Conservation (phyloP, 2,888 invertebrate species). For the Tetragonisca angustula region DNA sequence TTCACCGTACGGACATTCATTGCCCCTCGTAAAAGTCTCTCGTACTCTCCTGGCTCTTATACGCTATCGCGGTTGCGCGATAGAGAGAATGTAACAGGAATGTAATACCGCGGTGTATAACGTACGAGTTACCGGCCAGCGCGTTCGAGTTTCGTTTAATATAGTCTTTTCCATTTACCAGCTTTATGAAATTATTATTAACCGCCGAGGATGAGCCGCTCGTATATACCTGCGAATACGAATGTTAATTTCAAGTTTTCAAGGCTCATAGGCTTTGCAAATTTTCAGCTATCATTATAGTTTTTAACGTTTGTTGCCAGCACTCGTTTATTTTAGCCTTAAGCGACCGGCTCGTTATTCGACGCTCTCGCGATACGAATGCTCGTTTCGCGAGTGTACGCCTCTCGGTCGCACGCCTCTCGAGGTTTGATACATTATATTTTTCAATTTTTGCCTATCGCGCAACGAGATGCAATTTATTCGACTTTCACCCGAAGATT, state of each 20-base stretch:
- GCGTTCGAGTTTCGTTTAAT: conserved; percentile 45
- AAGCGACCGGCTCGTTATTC: neutral
- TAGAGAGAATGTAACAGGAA: conserved; percentile 63
- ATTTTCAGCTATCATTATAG: neutral
- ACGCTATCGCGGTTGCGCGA: conserved; percentile 37
- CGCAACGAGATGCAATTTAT: neutral
- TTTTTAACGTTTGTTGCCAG: neutral
- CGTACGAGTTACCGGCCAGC: conserved; percentile 8
- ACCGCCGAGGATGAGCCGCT: neutral
- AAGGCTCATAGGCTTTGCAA: neutral
- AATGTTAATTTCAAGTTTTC: neutral
- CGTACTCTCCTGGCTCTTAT: conserved; percentile 29
- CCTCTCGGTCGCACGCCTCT: neutral
- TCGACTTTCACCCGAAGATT: conserved; percentile 8
- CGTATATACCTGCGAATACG: neutral
- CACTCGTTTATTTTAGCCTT: neutral
- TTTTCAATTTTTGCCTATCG: neutral
- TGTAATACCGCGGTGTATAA: conserved; percentile 56
- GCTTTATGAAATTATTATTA: conserved; percentile 8
- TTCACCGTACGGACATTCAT: conserved; percentile 59
- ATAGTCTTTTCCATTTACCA: conserved; percentile 11
- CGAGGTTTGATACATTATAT: neutral
- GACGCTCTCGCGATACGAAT: neutral
- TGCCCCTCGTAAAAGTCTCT: conserved; percentile 66
- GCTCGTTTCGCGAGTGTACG: neutral